These are phyloP conservation scores for Cecropterus lyciades DNA, from an alignment of 1,140 invertebrate genomes.

Conservation along the genomic window DNA sequence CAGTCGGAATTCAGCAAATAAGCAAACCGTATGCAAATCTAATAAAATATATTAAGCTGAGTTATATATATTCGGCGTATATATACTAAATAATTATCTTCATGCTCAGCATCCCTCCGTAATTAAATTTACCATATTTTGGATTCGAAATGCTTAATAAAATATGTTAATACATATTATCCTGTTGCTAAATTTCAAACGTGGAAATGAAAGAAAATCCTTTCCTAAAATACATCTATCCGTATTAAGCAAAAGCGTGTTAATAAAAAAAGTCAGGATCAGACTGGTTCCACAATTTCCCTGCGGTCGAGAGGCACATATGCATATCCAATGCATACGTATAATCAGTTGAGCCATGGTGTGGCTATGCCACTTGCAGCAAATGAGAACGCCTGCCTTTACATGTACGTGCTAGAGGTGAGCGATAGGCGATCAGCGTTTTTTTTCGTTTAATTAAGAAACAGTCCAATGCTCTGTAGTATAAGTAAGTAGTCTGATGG, in stretches of 20 bases:
- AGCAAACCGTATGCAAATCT: no score
- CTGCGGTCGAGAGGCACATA: slow-evolving; percentile 24
- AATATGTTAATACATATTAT: background rate
- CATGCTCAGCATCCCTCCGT: no score
- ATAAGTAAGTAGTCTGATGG: no score
- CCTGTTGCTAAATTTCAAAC: slow-evolving; percentile 4
- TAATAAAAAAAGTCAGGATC: slow-evolving; percentile 32
- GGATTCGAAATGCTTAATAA: no score
- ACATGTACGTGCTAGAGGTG: background rate
- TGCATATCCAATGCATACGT: background rate
- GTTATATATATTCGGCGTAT: no score
- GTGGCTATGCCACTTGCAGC: slow-evolving; percentile 30
- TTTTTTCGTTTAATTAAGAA: no score
- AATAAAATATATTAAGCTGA: no score
- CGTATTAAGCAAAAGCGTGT: slow-evolving; percentile 18
- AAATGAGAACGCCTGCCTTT: slow-evolving; percentile 20
- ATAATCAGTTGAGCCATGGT: slow-evolving; percentile 24
- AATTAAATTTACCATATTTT: no score
- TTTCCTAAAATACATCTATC: slow-evolving; percentile 13
- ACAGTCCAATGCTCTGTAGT: no score
- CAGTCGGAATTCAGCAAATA: no score
- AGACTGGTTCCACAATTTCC: slow-evolving; percentile 31
- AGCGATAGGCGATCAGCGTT: background rate
- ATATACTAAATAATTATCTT: no score
- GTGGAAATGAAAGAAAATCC: slow-evolving; percentile 17